phyloP scores from a whole-genome alignment of 1,140 invertebrate genomes.

The Chrysopa pallens region DNA sequence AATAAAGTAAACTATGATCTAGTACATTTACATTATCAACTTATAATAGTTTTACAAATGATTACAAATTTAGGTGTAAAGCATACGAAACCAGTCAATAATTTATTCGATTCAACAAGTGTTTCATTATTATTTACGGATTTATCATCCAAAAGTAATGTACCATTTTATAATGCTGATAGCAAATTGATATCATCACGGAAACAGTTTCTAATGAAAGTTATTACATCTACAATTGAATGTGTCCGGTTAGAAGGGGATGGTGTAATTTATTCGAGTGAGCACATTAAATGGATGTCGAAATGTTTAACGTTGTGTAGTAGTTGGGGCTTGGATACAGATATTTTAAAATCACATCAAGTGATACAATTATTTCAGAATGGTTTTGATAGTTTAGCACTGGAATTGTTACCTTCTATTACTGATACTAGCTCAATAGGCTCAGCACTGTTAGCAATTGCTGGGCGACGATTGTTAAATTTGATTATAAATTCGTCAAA shows the following conservation, averaged over 20 bases:
- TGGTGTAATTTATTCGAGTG: conserved; percentile 29
- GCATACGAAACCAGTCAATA: conserved; percentile 46
- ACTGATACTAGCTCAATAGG: conserved; percentile 43
- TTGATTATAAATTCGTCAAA: conserved; percentile 35
- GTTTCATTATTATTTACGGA: conserved; percentile 17
- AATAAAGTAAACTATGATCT: conserved; percentile 53
- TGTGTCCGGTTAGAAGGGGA: conserved; percentile 29
- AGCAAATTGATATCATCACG: conserved; percentile 19
- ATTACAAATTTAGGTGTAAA: conserved; percentile 62
- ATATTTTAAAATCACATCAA: conserved; percentile 57
- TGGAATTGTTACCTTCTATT: conserved; percentile 49
- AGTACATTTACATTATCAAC: conserved; percentile 58
- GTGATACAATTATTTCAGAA: conserved; percentile 54
- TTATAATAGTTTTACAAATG: conserved; percentile 56
- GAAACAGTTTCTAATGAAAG: conserved; percentile 40
- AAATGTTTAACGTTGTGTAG: conserved; percentile 50
- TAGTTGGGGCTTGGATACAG: conserved; percentile 62
- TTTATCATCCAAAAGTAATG: conserved; percentile 9
- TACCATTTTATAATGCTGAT: conserved; percentile 11
- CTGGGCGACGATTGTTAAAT: conserved; percentile 48
- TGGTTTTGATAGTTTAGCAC: conserved; percentile 58
- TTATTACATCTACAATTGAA: conserved; percentile 45
- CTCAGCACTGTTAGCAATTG: conserved; percentile 43
- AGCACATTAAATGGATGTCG: conserved; percentile 47
- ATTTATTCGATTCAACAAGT: conserved; percentile 58